Evolutionary conservation across 2,888 invertebrate genomes (phyloP), one percentile per base, ranked within the genome.

Genomic region (Drosophila maculinotata): DNA sequence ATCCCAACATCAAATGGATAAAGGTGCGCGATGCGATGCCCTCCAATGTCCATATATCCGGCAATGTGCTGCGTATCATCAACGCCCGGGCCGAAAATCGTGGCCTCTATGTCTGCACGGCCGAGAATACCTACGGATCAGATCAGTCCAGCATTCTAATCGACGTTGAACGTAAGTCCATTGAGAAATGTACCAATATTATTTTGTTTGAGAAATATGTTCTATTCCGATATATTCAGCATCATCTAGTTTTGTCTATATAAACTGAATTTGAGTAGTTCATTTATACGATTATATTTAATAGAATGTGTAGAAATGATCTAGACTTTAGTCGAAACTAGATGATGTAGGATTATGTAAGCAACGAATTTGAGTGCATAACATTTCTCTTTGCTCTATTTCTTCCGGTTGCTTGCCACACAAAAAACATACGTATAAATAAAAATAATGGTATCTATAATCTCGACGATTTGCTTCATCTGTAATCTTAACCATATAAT

Each of bases 31-130:
- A 93, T 17, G 79, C 91, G 0, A 91, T 95, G 26, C 93, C 94
- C 1, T 83, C 92, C 0, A 93, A 94, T 70, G 93, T 93, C 0
- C 94, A 94, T 73, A 94, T 95, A 91, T 92, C 93, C 1, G 95
- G 94, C n/a, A 94, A 93, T 76, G 92, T 92, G 1, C 90, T 97
- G 31, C 92, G 94, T 47, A 95, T 97, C 53, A 92, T 92, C 26
- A 94, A 95, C 72, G 94, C 95, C 0, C 93, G 94, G 84, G 93
- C 95, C 10, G 93, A 92, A 4, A 98, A 98, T 90, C 93, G 96
- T 51, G 98, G 98, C 10, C 93, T 96, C 44, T 98, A 98, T 89
- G 92, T 96, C 7, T 99, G 98, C 87, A 93, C 94, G 12, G 97
- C 95, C 0, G 92, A 92, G 15, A 94, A 95, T 54, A 89, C 93